Evolutionary conservation across 1,140 invertebrate species (phyloP), one percentile per base, ranked within the genome.

Genomic region (Aricia agestis): DNA sequence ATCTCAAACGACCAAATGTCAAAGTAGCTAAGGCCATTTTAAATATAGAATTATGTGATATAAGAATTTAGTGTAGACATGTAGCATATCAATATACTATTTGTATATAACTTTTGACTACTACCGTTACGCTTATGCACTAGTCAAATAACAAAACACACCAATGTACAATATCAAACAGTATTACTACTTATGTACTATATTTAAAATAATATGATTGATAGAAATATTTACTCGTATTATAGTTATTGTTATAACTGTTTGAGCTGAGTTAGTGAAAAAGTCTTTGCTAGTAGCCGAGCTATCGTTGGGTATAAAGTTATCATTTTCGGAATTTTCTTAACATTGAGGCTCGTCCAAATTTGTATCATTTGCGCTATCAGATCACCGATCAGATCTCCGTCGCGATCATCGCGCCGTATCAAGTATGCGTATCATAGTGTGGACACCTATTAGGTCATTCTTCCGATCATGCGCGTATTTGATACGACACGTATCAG

Each of bases 1-100:
- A 86, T 85, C 75, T 75, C 31, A 61, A 82, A 83, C 82, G 84
- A 77, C 83, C 81, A 86, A 83, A 80, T 84, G 80, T 77, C 71
- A 31, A 58, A 68, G 36, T 67, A 67, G 41, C 18, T 67, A 67
- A 67, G 41, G 66, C 45, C 36, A 67, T 67, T 52, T 52, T 13
- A 52, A 52, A 15, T 52, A 52, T 76, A 11, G 76, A 83, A 84
- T 82, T 82, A 63, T 63, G 59, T 63, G 59, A 63, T 63, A 63
- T 63, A 63, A 63, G 9, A 63, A 2, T 17, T 17, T 25, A 25
- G 59, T 63, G 4, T 63, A 63, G 59, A 25, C 10, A 11, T 63
- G 59, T 63, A 63, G 59, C 59, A 63, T 63, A 63, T 63, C 59
- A 63, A 63, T 63, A 63, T 19, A 63, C 59, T 10, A 63, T 10